Evolutionary conservation across 1,140 invertebrate genomes (phyloP).

Genomic region (Drosophila eugracilis): DNA sequence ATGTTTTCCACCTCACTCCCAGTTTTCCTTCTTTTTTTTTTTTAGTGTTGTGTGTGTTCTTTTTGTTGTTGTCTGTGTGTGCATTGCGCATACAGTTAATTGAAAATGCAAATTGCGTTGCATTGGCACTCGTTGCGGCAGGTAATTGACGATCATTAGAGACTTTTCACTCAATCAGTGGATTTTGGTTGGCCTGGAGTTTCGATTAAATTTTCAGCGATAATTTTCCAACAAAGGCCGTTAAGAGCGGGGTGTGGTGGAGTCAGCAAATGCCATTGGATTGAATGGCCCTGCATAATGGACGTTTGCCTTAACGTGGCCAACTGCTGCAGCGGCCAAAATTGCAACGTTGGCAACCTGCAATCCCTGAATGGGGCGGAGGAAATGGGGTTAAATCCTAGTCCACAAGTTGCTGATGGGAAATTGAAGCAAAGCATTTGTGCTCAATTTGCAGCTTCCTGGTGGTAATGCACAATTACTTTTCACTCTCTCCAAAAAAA

Average conservation of each 20-base stretch:
- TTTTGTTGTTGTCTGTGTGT: too few relatives aligned
- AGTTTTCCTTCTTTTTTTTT: constrained; percentile 3
- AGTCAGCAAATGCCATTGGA: constrained; percentile 40
- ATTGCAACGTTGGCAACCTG: constrained; percentile 48
- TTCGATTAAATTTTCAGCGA: constrained; percentile 48
- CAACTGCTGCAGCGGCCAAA: constrained; percentile 46
- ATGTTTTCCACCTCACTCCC: constrained; percentile 1
- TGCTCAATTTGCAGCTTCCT: constrained; percentile 48
- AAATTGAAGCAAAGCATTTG: constrained; percentile 53
- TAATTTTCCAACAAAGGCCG: constrained; percentile 35
- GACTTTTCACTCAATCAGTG: constrained; percentile 52
- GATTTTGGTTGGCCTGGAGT: constrained; percentile 46
- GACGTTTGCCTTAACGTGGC: constrained; percentile 35
- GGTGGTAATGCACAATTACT: constrained; percentile 49
- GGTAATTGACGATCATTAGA: constrained; percentile 65
- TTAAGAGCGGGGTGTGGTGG: constrained; percentile 10
- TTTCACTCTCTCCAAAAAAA: constrained; percentile 3
- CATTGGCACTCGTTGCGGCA: constrained; percentile 19
- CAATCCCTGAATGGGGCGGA: constrained; percentile 6
- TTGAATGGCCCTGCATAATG: constrained; percentile 53
- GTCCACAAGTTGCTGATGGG: constrained; percentile 43
- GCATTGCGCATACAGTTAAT: constrained; percentile 56
- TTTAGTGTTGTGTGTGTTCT: too few relatives aligned
- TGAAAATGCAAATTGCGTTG: constrained; percentile 78
- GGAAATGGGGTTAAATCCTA: constrained; percentile 1